Evolutionary conservation across 2,113 vertebrate species (phyloP), one percentile per base, ranked within the genome.

Genomic region (Pungitius pungitius): DNA sequence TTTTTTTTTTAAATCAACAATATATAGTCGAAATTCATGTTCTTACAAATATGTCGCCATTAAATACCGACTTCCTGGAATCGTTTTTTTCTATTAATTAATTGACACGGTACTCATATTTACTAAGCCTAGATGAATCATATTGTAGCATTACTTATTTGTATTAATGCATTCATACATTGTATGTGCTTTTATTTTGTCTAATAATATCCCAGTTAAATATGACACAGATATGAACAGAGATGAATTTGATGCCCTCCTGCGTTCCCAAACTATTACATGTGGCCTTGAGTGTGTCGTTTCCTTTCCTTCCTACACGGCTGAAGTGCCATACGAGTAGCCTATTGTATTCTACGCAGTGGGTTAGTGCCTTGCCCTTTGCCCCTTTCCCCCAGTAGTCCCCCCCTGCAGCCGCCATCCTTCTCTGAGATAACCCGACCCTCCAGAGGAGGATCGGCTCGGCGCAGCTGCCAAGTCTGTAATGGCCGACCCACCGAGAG

Each of bases 381-480:
- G 87, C 70, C 86, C 85, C 77, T 63, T n/a, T 77, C 69, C 58
- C 78, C 57, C 65, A 78, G 85, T 84, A n/a, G n/a, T n/a, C n/a
- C n/a, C 86, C 47, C 82, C 79, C 70, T 80, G 69, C 85, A 88
- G 78, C 83, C 86, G 83, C 84, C 91, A 89, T 89, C 77, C 69
- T 81, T 84, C 86, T 87, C 69, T 86, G 54, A 82, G 83, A 90
- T 88, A 87, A 85, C 83, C 75, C 78, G 85, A 89, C 87, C 85
- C 88, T 84, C 51, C 51, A 54, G 51, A 82, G 72, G 77, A 90
- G 87, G 80, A 84, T 86, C 78, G 80, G 87, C 66, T 83, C 81
- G 70, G 67, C 57, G 84, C 90, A 88, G 89, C 90, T 91, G 87
- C 84, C 87, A 89, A 78, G 87, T 66, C 83, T 42, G 83, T 88